Evolutionary conservation across 1,140 invertebrate species (phyloP).

Genomic region (Macrobrachium rosenbergii): DNA sequence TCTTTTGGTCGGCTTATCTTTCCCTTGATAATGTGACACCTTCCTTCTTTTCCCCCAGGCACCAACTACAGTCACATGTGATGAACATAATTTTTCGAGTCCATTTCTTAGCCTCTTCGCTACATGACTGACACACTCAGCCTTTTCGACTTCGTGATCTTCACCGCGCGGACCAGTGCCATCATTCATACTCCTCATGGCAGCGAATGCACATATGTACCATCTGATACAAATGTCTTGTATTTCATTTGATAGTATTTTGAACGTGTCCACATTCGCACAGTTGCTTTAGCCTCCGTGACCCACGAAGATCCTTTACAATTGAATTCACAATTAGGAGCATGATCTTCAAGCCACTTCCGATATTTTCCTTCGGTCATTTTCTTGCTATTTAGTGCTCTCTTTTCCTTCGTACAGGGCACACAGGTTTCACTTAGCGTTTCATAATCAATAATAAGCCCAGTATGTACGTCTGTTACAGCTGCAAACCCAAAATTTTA

Average conservation of each 20-base stretch:
- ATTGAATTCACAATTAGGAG: not conserved
- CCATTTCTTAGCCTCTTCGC: not conserved
- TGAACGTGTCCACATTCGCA: not conserved
- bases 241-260: not conserved
- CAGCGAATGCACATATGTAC: no score
- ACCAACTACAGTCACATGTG: no score
- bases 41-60: not conserved
- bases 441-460: slow-evolving; percentile 13
- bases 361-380: no score
- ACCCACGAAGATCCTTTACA: not conserved
- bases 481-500: not conserved
- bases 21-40: not conserved
- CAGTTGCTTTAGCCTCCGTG: not conserved
- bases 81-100: no score
- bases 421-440: not conserved
- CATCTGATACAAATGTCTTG: not conserved
- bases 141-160: not conserved
- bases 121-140: not conserved
- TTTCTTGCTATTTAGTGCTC: not conserved
- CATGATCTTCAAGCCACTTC: not conserved
- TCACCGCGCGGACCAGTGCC: not conserved
- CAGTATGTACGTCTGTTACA: not conserved
- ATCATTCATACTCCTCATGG: not conserved
- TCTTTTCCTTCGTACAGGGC: not conserved
- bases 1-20: not conserved